These are phyloP conservation scores for Propithecus deckenii DNA, from an alignment of 2,797 vertebrate genomes.

Conservation along the genomic window DNA sequence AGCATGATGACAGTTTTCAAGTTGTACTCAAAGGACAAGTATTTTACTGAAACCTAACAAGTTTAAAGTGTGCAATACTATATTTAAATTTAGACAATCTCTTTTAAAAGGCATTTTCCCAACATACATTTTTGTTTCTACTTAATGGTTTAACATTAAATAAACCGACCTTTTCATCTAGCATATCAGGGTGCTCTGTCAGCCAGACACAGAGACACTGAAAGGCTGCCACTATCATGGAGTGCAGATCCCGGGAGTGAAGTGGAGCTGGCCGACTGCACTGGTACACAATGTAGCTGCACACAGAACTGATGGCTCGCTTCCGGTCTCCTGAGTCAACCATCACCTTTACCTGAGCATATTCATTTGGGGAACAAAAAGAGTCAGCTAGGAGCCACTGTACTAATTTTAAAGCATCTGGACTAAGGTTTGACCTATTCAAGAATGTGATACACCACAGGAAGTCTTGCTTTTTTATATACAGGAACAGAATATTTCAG, in stretches of 20 bases:
- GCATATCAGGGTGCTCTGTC: conserved; percentile 91
- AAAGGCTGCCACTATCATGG: conserved; percentile 96
- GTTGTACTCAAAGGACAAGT: background rate
- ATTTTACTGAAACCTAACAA: conserved; percentile 45
- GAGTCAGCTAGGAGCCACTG: conserved; percentile 45
- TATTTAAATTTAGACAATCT: conserved; percentile 54
- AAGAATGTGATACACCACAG: conserved; percentile 1
- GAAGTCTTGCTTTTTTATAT: conserved; percentile 4
- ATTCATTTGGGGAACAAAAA: background rate
- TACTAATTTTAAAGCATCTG: conserved; percentile 42
- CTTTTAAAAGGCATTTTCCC: conserved; percentile 31
- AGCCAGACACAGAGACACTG: conserved; percentile 95
- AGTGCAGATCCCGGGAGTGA: conserved; percentile 96
- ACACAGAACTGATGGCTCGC: conserved; percentile 91
- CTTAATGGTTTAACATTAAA: background rate
- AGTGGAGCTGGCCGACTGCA: conserved; percentile 94
- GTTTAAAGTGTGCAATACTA: background rate
- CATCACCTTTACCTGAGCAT: conserved; percentile 88
- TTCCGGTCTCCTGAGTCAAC: conserved; percentile 89
- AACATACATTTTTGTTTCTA: background rate
- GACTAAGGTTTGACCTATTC: background rate
- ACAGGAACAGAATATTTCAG: background rate
- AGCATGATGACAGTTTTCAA: background rate
- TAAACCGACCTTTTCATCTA: conserved; percentile 93
- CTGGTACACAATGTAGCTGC: conserved; percentile 93